These are phyloP conservation scores for Troglohyphantes excavatus DNA, from an alignment of 2,888 invertebrate species.

Conservation along the genomic window DNA sequence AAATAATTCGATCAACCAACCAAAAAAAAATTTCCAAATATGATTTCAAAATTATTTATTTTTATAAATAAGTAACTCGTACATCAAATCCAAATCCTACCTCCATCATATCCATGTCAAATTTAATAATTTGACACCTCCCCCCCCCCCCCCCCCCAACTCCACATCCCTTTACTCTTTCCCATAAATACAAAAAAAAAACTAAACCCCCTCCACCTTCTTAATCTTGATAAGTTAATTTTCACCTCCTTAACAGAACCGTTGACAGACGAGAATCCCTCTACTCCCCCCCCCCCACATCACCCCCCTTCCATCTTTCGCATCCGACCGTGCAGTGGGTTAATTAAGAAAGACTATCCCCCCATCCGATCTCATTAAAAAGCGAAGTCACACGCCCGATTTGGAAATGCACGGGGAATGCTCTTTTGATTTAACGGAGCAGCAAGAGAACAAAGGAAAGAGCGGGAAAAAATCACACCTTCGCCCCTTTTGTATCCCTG, in stretches of 20 bases:
- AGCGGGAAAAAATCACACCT: constrained; percentile 6
- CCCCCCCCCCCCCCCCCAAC: neutral
- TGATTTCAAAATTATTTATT: no score
- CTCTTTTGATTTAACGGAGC: constrained; percentile 19
- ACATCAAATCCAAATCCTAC: no score
- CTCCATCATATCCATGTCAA: neutral
- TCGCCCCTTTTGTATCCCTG: constrained; percentile 23
- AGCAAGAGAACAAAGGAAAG: neutral
- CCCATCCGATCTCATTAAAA: constrained; percentile 58
- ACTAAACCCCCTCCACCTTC: neutral
- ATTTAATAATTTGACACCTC: constrained; percentile 1
- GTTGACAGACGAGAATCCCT: constrained; percentile 34
- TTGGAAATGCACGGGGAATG: constrained; percentile 33
- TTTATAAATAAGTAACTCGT: no score
- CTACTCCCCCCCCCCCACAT: neutral
- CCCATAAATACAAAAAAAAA: constrained; percentile 20
- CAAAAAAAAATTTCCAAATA: no score
- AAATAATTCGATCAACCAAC: no score
- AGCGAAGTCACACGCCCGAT: constrained; percentile 45
- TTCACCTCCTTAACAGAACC: constrained; percentile 13
- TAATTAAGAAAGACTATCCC: constrained; percentile 61
- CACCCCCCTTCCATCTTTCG: constrained; percentile 11
- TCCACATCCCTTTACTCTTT: neutral
- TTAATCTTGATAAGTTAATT: constrained; percentile 71
- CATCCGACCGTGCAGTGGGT: constrained; percentile 20